phyloP scores from a whole-genome alignment of 2,113 vertebrate species.

The Junco hyemalis region DNA sequence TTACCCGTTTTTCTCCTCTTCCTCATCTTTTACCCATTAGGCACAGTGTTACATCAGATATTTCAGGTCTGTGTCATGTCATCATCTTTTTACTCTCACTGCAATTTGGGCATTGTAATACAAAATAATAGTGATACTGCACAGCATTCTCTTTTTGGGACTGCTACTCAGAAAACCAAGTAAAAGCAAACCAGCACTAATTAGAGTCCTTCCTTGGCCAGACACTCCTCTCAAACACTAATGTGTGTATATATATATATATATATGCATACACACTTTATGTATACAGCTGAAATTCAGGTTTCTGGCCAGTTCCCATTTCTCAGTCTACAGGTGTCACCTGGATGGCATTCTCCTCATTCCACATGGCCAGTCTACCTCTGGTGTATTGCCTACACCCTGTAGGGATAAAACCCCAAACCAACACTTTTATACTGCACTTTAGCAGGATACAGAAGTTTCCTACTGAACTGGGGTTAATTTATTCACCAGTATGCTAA shows the following conservation, averaged over 20 bases:
- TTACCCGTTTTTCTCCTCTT: not conserved
- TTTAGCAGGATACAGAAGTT: not conserved
- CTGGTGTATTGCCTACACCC: not conserved
- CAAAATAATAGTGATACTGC: not conserved
- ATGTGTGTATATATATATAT: not conserved
- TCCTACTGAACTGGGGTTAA: not conserved
- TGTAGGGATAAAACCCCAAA: not conserved
- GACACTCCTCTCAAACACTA: not conserved
- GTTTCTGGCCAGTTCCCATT: not conserved
- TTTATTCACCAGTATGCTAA: slow-evolving; percentile 57
- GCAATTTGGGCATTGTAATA: not conserved
- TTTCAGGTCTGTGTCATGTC: not conserved
- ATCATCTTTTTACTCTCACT: not conserved
- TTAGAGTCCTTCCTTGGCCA: not conserved
- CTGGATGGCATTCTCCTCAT: not conserved
- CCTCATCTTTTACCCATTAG: not conserved
- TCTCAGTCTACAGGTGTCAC: not conserved
- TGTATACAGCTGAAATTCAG: not conserved
- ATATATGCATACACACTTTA: not conserved
- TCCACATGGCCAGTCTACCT: not conserved
- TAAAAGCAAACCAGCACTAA: not conserved
- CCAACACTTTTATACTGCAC: not conserved
- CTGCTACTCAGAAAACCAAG: not conserved
- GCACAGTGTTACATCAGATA: not conserved
- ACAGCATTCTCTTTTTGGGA: not conserved